phyloP scores from a whole-genome alignment of 1,140 invertebrate genomes.

The Zaprionus ornatus region DNA sequence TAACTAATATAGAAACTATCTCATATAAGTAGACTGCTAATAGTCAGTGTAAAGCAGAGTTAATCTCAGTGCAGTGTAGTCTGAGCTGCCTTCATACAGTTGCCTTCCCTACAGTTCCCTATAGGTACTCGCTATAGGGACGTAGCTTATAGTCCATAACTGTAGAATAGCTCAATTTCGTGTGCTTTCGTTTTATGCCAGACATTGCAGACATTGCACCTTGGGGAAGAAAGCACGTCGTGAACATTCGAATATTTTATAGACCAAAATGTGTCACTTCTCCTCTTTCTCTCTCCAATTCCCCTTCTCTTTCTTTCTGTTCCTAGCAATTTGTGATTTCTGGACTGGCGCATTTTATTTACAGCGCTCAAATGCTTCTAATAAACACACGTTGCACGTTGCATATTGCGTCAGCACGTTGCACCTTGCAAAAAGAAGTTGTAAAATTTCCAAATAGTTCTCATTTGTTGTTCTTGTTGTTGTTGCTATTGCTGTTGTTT shows the following conservation, averaged over 20 bases:
- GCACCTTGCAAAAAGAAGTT: constrained; percentile 50
- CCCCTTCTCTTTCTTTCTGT: not conserved
- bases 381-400: constrained; percentile 72
- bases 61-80: not conserved
- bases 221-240: constrained; percentile 48
- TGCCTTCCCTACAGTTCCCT: not conserved
- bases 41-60: too few relatives aligned
- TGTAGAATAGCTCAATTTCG: constrained; percentile 4
- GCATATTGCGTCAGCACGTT: constrained; percentile 44
- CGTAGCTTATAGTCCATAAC: not conserved
- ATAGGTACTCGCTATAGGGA: not conserved
- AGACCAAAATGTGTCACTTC: constrained; percentile 63
- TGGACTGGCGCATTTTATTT: constrained; percentile 62
- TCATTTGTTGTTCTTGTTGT: constrained; percentile 12
- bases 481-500: constrained; percentile 42
- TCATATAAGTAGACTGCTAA: too few relatives aligned
- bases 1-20: too few relatives aligned
- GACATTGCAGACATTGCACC: constrained; percentile 22
- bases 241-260: constrained; percentile 75
- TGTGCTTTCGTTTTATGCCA: not conserved
- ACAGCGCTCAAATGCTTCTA: constrained; percentile 76
- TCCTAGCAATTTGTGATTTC: constrained; percentile 7
- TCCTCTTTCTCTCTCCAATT: not conserved
- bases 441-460: constrained; percentile 61
- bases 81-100: not conserved